Evolutionary conservation across 1,140 invertebrate species (phyloP), one percentile per base, ranked within the genome.

Genomic region (Sycobia sp.): DNA sequence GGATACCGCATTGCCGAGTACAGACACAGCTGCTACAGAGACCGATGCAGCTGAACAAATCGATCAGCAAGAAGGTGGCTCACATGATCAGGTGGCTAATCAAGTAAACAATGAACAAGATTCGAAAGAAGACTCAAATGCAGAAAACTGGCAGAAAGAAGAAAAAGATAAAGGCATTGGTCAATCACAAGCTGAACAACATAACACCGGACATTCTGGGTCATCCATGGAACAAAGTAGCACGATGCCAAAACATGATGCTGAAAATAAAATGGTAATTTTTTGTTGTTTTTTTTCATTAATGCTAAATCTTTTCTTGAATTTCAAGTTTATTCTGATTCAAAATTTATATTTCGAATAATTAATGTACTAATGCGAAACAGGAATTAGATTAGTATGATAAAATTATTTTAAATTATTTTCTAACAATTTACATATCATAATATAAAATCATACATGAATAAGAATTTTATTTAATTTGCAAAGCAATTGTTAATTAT

Each of bases 121-220:
- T 14, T 63, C 58, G 38, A 71, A 65, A 10, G 60, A 71, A 23
- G 62, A 68, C n/a, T 20, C 68, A 2, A 56, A 73, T 0, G 69
- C 74, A 0, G 80, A 84, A 44, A 78, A 77, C 60, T 72, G 56
- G 23, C 71, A 83, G 65, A 77, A 85, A 46, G 74, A 79, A 18
- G 76, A 73, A 9, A 73, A 76, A 11, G 82, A 85, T 66, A 82
- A 82, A 67, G 84, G 84, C 8, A 73, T 75, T 0, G 84, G 84
- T 4, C 82, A 85, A 49, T 80, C 83, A 0, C 76, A 85, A 58
- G 78, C 81, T 46, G 81, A 82, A 50, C 73, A 84, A 58, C 79
- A 77, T 53, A 73, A 77, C 47, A 73, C 71, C 10, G 85, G 84
- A 0, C 84, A 85, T 65, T 76, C 79, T 0, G 82, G 79, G 5